A percentile compares a stretch with the other conserved stretches of the same genome.
These are phyloP conservation scores for Cladopsammia gracilis DNA, from an alignment of 64 coral and sea anemone species.

Conservation along the genomic window DNA sequence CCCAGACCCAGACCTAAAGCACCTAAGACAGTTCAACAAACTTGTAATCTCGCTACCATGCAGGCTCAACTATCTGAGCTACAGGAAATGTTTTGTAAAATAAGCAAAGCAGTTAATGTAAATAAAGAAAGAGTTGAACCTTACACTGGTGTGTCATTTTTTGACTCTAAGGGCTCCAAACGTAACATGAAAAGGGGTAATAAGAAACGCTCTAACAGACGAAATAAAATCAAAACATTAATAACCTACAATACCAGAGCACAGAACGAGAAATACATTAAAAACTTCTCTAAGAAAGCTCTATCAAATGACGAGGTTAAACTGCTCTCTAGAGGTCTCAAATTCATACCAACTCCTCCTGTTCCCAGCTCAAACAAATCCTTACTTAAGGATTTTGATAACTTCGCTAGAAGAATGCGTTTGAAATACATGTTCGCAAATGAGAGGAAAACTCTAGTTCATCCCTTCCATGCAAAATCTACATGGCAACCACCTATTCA, in stretches of 20 bases:
- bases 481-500: neutral
- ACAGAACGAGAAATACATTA: no score
- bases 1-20: no score
- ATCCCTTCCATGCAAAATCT: conserved; percentile 12
- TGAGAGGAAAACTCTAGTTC: neutral
- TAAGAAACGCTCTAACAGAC: no score
- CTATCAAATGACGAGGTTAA: neutral
- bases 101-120: no score
- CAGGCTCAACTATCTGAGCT: no score
- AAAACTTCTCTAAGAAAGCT: neutral
- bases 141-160: neutral
- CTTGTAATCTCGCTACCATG: neutral
- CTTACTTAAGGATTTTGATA: neutral
- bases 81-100: no score
- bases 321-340: neutral
- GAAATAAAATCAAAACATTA: no score
- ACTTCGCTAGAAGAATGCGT: neutral
- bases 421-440: neutral
- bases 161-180: neutral
- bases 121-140: no score
- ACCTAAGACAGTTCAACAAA: no score
- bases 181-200: no score
- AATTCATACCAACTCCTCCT: neutral
- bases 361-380: neutral
- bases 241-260: no score